Percentiles rank a stretch among this genome's conserved stretches.
Evolutionary conservation across 2,797 vertebrate genomes (phyloP).

Genomic region (Coregonus sp.): DNA sequence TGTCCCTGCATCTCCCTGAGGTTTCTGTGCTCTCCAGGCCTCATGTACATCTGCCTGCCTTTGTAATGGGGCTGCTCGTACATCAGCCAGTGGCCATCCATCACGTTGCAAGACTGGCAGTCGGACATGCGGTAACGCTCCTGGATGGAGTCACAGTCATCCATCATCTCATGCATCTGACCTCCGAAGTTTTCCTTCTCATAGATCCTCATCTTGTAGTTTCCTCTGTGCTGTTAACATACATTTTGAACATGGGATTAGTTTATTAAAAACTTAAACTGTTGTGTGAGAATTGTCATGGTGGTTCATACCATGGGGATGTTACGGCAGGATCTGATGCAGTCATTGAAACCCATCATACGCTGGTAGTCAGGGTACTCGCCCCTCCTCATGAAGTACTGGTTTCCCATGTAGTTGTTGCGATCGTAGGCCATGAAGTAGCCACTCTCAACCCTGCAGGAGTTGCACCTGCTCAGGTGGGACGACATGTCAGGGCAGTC

Average conservation of each 20-base stretch:
- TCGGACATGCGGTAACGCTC: slow-evolving; percentile 36
- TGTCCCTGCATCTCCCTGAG: slow-evolving; percentile 46
- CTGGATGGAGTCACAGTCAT: slow-evolving; percentile 35
- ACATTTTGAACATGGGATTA: slow-evolving; percentile 4
- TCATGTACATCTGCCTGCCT: slow-evolving; percentile 69
- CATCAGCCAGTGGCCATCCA: slow-evolving; percentile 75
- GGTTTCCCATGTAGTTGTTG: slow-evolving; percentile 51
- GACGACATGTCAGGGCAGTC: slow-evolving; percentile 58
- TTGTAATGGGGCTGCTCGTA: slow-evolving; percentile 68
- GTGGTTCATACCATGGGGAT: slow-evolving; percentile 40
- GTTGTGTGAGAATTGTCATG: too few relatives aligned
- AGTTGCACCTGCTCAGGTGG: slow-evolving; percentile 61
- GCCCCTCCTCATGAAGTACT: slow-evolving; percentile 57
- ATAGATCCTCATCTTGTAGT: slow-evolving; percentile 51
- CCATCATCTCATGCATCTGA: slow-evolving; percentile 39
- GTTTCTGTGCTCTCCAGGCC: slow-evolving; percentile 71
- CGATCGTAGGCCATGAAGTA: slow-evolving; percentile 61
- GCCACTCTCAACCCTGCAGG: slow-evolving; percentile 54
- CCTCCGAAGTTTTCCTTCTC: slow-evolving; percentile 46
- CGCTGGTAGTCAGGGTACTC: slow-evolving; percentile 50
- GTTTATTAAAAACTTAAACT: not conserved
- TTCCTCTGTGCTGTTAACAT: slow-evolving; percentile 54
- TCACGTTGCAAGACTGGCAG: slow-evolving; percentile 44
- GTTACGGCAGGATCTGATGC: slow-evolving; percentile 52
- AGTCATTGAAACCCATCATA: slow-evolving; percentile 37